Evolutionary conservation across 2,797 vertebrate species (phyloP), one percentile per base, ranked within the genome.

Genomic region (Micromesistius poutassou): DNA sequence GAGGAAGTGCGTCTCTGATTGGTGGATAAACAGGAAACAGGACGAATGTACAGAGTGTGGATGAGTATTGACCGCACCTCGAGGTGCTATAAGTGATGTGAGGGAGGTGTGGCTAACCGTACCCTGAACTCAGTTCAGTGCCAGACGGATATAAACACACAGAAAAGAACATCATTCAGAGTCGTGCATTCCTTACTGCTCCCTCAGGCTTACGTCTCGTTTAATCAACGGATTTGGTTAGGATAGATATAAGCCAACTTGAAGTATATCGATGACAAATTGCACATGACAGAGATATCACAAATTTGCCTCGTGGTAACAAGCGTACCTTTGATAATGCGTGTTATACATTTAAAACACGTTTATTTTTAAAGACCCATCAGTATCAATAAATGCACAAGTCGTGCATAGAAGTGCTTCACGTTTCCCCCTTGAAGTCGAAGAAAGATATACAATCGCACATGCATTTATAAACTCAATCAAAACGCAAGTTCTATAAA

Each of bases 401-500:
- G 88, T 89, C 84, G 80, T 87, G 88, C 84, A 89, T 87, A 88
- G 90, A 91, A 90, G 90, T 90, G 89, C 81, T 89, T 92, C 89
- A 87, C 88, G 89, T 92, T 89, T 87, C 71, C 40, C 86, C 36
- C 88, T 84, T 86, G 81, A 84, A 73, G 82, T 62, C 77, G 83
- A 92, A 91, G 83, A 93, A 90, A 91, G 79, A 78, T 82, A 83
- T 90, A 88, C 80, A 85, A 77, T 79, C 74, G 88, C 33, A 80
- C 87, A 90, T 87, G 79, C 82, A 46, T 88, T 87, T 92, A 46
- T 87, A 86, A 90, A 91, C 85, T 87, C 89, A 87, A 55, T 55
- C 89, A 90, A 89, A 90, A 89, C 84, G 80, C 79, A 82, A 87
- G 80, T 30, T 78, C 89, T 93, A 92, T 92, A 92, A 92, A 93